Base-by-base conservation (phyloP, 2,113 vertebrate species). In the Odocoileus hemionus region DNA sequence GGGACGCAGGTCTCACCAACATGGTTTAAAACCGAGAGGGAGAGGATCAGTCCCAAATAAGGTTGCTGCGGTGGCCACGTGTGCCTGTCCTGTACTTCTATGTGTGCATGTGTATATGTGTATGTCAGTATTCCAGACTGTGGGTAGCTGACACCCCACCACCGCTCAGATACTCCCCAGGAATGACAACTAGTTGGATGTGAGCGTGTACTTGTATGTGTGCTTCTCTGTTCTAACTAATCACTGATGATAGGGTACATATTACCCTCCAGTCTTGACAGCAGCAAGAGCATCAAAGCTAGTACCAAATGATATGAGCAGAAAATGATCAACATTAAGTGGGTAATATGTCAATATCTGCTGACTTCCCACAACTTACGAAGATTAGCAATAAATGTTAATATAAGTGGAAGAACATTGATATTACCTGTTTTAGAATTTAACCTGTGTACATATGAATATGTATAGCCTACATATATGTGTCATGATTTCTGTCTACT, bases 401-500 rank as follows among this genome's bases (percentile, higher is more conserved):
- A 26, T 17, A 47, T n/a, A 55, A 28, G 39, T 47, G 82, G 54
- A 82, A 86, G 70, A 92, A 76, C 39, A 30, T 33, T 43, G 67
- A 60, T 93, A 58, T 91, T 74, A 89, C 61, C 79, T 80, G 80
- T 64, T 93, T 82, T 57, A 88, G 76, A 78, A 47, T 83, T 91
- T 58, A 97, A 26, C 4, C 21, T 78, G 6, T 92, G 26, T 96
- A 43, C n/a, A 15, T 15, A 7, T 57, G 83, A 47, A 17, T 67
- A 50, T 33, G 80, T 84, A 55, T 55, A 84, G 79, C 16, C 28
- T 79, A 25, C 12, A 3, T 52, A 1, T 47, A 78, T 94, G 87
- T 95, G 86, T 94, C 87, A 86, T 89, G 45, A 30, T 86, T 92
- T 91, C 39, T 97, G 84, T 96, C 61, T 82, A 2, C 67, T 91